Base-by-base conservation (phyloP, 2,797 vertebrate genomes). In the Lateolabrax maculatus region DNA sequence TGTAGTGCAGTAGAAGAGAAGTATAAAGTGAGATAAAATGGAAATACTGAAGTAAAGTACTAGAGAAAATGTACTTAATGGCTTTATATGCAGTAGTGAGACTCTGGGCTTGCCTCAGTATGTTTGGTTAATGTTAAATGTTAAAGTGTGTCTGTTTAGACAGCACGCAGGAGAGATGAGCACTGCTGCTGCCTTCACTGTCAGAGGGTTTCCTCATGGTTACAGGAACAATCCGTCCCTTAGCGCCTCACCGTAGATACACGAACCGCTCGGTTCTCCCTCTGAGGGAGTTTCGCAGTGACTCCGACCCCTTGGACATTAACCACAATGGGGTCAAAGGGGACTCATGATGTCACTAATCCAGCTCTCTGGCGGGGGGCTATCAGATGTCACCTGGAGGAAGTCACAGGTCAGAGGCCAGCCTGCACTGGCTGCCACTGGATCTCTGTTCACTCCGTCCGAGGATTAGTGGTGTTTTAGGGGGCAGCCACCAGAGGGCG, bases 401-500 rank as follows among this genome's bases (percentile, higher is more conserved):
- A 83, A 31, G 70, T 68, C 46, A 27, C 0, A 34, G 52, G 48
- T 75, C 69, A 81, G 44, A 9, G 63, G 41, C 2, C 48, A 44
- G 31, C 3, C 31, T 65, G 56, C 23, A 21, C 18, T 23, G n/a
- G n/a, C 37, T 44, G 18, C 8, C 0, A 1, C 6, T 75, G 41
- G 57, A 41, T 16, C 49, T 58, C 51, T 49, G 23, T 27, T 37
- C 56, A 6, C 3, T 61, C n/a, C n/a, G 9, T 36, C 7, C 6
- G 2, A 37, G 29, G 10, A 36, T 37, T 5, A 3, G 12, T 56
- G 36, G 6, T 25, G 29, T 43, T 58, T 23, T 18, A 10, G 1
- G 4, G 12, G 29, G 13, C 5, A 16, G 3, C 74, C 90, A 84
- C 78, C 63, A 83, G 90, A 58, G 36, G 80, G 74, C 2, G 68